phyloP scores from a whole-genome alignment of 2,113 vertebrate species.

The Gnathonemus longibarbis region DNA sequence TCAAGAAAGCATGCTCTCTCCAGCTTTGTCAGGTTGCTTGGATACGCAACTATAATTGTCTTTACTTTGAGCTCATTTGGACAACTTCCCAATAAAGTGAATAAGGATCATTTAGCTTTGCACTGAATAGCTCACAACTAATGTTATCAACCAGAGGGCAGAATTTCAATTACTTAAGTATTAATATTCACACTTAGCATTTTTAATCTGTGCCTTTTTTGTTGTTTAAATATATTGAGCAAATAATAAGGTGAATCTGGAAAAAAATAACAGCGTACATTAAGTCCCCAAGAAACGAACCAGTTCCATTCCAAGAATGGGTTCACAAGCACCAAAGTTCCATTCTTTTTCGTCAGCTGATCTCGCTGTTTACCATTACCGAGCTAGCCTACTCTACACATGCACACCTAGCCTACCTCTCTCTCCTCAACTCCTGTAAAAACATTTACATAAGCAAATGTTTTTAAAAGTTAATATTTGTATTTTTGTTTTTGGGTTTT shows the following conservation, averaged over 20 bases:
- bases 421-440: too few species aligned
- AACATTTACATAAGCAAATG: too few species aligned
- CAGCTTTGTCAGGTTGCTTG: constrained; percentile 37
- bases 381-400: too few species aligned
- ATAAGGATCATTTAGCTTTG: constrained; percentile 10
- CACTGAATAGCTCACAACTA: background rate
- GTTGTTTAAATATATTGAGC: background rate
- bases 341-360: too few species aligned
- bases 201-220: background rate
- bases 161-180: background rate
- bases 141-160: background rate
- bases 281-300: background rate
- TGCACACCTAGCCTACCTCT: too few species aligned
- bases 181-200: background rate
- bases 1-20: constrained; percentile 30
- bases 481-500: too few species aligned
- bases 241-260: background rate
- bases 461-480: too few species aligned
- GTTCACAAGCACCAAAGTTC: background rate
- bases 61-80: constrained; percentile 25
- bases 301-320: background rate
- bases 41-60: constrained; percentile 27
- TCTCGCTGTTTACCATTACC: too few species aligned
- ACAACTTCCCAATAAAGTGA: constrained; percentile 19
- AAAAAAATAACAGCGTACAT: background rate